Evolutionary conservation across 2,888 invertebrate species (phyloP).

Genomic region (Drosophila neotestacea): DNA sequence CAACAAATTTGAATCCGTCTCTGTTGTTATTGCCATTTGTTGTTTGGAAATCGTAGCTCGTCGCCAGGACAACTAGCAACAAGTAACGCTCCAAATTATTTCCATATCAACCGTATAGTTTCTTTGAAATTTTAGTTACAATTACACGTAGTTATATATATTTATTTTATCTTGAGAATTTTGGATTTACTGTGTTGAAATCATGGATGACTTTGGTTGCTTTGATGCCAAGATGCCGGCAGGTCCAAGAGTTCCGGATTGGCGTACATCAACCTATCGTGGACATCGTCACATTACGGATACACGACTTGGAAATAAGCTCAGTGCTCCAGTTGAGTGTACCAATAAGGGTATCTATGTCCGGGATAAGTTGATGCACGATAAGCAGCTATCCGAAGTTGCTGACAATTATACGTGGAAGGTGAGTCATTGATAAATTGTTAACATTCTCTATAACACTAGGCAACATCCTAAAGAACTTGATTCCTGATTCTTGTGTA

Average conservation of each 20-base stretch:
- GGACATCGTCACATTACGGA: conserved; percentile 76
- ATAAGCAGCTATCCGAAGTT: conserved; percentile 62
- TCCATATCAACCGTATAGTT: conserved; percentile 31
- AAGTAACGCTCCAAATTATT: conserved; percentile 27
- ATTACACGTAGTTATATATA: conserved; percentile 1
- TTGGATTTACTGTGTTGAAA: conserved; percentile 18
- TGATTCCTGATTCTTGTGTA: no score
- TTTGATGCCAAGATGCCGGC: conserved; percentile 79
- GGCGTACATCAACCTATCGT: conserved; percentile 81
- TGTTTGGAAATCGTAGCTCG: conserved; percentile 22
- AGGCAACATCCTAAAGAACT: no score
- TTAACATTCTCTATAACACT: background rate
- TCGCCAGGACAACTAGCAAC: conserved; percentile 41
- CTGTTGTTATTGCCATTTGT: conserved; percentile 1
- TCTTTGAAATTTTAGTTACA: conserved; percentile 26
- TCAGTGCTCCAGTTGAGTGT: conserved; percentile 55
- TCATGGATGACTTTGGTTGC: conserved; percentile 76
- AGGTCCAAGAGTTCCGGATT: conserved; percentile 67
- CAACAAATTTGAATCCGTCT: conserved; percentile 2
- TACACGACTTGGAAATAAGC: conserved; percentile 60
- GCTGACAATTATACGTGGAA: conserved; percentile 73
- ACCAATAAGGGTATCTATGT: conserved; percentile 61
- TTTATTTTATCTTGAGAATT: conserved; percentile 3
- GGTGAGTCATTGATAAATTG: conserved; percentile 49
- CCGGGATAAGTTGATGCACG: conserved; percentile 66